These are phyloP conservation scores for Sminthurides aquaticus DNA, from an alignment of 2,888 invertebrate genomes.

Conservation along the genomic window DNA sequence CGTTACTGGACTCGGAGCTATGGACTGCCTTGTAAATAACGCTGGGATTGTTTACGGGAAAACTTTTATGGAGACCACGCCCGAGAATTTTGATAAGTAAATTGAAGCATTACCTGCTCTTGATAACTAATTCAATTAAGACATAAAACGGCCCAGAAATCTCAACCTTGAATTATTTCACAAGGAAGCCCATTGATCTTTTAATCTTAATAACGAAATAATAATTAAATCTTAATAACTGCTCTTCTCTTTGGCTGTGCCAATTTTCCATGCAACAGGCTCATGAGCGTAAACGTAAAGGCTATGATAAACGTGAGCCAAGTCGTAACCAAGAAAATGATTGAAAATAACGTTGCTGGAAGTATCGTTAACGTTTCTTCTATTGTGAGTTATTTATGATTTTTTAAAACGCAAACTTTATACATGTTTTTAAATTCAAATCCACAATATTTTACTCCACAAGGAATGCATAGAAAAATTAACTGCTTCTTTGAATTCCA, in stretches of 20 bases:
- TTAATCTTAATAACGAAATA: too few species aligned
- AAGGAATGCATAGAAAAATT: too few species aligned
- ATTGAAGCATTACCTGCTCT: too few species aligned
- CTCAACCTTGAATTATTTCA: too few species aligned
- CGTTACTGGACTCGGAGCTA: slow-evolving; percentile 44
- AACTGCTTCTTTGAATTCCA: too few species aligned
- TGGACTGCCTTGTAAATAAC: slow-evolving; percentile 50
- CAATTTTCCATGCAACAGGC: slow-evolving; percentile 35
- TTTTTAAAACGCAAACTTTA: neutral
- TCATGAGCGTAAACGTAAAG: slow-evolving; percentile 49
- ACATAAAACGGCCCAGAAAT: too few species aligned
- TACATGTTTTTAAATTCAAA: too few species aligned
- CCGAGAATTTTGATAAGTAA: slow-evolving; percentile 48
- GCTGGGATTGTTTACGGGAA: slow-evolving; percentile 47
- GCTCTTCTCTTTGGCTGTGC: too few species aligned
- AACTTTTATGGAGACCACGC: slow-evolving; percentile 47
- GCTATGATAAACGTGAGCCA: slow-evolving; percentile 50
- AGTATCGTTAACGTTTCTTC: slow-evolving; percentile 52
- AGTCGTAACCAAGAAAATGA: slow-evolving; percentile 49
- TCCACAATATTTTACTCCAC: too few species aligned
- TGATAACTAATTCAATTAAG: too few species aligned
- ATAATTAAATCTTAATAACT: too few species aligned
- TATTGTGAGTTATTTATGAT: slow-evolving; percentile 42
- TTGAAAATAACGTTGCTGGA: slow-evolving; percentile 47
- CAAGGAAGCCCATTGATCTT: too few species aligned